A percentile compares a stretch with the other conserved stretches of the same genome.
phyloP scores from a whole-genome alignment of 2,888 invertebrate genomes.

The Agrotis clavis region DNA sequence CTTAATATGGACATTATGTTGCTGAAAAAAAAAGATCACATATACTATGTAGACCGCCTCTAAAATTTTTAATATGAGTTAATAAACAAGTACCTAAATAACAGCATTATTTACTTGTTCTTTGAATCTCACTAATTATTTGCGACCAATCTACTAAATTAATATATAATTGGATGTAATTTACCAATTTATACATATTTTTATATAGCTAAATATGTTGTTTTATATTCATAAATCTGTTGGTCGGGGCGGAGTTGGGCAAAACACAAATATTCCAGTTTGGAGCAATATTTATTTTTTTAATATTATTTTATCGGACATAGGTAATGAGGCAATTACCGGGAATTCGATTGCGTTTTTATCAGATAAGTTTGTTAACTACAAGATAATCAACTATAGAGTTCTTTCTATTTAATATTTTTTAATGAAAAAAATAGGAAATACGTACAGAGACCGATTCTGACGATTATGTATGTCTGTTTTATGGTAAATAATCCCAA shows the following conservation, averaged over 20 bases:
- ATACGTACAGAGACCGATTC: conserved; percentile 12
- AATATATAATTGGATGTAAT: too few species aligned
- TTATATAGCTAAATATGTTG: background rate
- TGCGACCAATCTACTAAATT: too few species aligned
- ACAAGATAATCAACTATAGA: conserved; percentile 17
- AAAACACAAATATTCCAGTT: background rate
- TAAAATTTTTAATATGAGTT: too few species aligned
- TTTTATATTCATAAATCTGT: background rate
- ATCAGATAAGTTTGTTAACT: conserved; percentile 26
- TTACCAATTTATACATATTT: too few species aligned
- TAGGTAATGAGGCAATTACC: background rate
- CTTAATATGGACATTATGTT: conserved; percentile 69
- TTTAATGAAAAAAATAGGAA: background rate
- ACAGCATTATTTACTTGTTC: too few species aligned
- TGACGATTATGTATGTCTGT: conserved; percentile 8
- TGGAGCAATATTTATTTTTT: background rate
- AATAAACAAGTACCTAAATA: too few species aligned
- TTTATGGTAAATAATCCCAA: conserved; percentile 20
- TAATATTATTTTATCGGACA: background rate
- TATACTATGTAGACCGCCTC: too few species aligned
- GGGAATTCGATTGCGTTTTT: conserved; percentile 1
- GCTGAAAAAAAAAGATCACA: conserved; percentile 41
- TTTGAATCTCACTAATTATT: background rate
- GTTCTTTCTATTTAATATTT: background rate
- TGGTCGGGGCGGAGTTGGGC: too few species aligned